phyloP scores from a whole-genome alignment of 2,888 invertebrate genomes.

The Mimumesa dahlbomi region DNA sequence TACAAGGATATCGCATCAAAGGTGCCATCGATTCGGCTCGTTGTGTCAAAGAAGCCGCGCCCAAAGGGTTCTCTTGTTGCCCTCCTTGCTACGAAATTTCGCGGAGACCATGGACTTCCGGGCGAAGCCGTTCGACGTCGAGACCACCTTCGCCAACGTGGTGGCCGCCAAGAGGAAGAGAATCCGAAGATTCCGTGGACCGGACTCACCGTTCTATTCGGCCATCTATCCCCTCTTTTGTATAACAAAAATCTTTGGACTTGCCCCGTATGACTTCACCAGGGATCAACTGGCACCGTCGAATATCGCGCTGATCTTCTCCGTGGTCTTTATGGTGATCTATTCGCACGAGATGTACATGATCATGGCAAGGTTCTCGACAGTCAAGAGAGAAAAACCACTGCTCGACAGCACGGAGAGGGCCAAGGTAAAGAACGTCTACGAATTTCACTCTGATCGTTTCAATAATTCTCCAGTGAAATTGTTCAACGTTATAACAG shows the following conservation, averaged over 20 bases:
- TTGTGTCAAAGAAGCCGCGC: no score
- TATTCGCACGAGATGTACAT: conserved; percentile 58
- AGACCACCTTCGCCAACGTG: conserved; percentile 22
- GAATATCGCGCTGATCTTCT: conserved; percentile 47
- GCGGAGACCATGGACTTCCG: conserved; percentile 1
- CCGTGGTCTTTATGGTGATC: conserved; percentile 38
- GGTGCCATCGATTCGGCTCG: no score
- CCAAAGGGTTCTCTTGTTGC: no score
- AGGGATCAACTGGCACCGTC: conserved; percentile 67
- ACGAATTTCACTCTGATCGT: no score
- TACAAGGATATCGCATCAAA: no score
- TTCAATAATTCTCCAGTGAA: no score
- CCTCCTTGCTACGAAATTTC: no score
- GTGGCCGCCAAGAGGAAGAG: conserved; percentile 7
- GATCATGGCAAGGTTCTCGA: conserved; percentile 36
- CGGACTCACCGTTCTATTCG: conserved; percentile 71
- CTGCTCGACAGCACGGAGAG: conserved; percentile 66
- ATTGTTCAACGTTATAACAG: no score
- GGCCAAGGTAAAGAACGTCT: conserved; percentile 69
- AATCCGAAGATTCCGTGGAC: conserved; percentile 55
- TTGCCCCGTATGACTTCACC: conserved; percentile 73
- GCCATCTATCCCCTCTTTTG: conserved; percentile 70
- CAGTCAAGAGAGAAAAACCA: conserved; percentile 22
- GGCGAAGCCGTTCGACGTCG: conserved; percentile 36
- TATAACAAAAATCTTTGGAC: conserved; percentile 69